phyloP scores from a whole-genome alignment of 2,888 invertebrate species.

The Drosophila birchii region DNA sequence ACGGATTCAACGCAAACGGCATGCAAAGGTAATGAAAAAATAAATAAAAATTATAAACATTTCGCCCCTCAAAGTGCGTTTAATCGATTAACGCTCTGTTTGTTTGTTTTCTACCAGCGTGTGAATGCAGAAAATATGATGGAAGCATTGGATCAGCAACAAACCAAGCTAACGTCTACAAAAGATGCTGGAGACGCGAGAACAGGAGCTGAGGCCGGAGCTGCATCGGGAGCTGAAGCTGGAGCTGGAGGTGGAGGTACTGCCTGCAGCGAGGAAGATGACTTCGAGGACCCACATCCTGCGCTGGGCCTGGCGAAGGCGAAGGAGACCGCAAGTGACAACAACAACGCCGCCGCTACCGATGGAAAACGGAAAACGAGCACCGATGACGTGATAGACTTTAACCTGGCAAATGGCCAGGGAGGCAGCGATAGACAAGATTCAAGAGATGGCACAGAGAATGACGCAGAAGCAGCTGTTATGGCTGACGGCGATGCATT shows the following conservation, averaged over 20 bases:
- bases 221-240: constrained; percentile 15
- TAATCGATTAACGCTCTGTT: constrained; percentile 33
- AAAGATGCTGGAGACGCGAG: constrained; percentile 43
- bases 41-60: constrained; percentile 16
- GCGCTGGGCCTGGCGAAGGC: constrained; percentile 50
- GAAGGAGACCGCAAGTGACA: constrained; percentile 17
- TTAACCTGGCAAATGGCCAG: constrained; percentile 42
- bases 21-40: constrained; percentile 69
- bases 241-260: constrained; percentile 4
- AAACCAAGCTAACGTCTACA: constrained; percentile 63
- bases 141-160: constrained; percentile 75
- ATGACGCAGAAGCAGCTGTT: not conserved
- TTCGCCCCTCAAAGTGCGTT: constrained; percentile 28
- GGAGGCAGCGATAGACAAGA: not conserved
- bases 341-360: constrained; percentile 7
- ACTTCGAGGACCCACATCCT: constrained; percentile 53
- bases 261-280: constrained; percentile 49
- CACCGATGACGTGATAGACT: constrained; percentile 32
- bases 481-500: not conserved
- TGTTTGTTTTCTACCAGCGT: constrained; percentile 50
- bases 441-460: not conserved
- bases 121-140: constrained; percentile 78
- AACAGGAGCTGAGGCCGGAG: constrained; percentile 4
- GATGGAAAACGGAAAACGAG: constrained; percentile 15
- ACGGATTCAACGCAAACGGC: constrained; percentile 61